Conservation (phyloP, 2,113 vertebrate genomes). For the Mus pahari region DNA sequence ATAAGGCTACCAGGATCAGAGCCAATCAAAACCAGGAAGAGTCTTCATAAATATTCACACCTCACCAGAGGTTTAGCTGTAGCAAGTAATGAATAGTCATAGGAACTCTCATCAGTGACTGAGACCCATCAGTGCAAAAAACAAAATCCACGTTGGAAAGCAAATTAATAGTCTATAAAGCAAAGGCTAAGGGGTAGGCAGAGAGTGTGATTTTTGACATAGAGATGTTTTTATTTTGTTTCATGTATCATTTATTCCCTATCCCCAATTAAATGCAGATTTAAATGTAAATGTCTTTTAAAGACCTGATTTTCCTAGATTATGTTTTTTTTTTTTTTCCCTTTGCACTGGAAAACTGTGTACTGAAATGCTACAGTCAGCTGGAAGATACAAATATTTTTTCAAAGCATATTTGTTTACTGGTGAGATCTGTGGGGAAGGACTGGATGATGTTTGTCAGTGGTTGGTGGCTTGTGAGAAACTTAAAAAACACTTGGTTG, state of each 20-base stretch:
- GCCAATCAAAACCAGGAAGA: conserved; percentile 58
- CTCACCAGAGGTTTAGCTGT: conserved; percentile 57
- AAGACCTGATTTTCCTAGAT: not conserved
- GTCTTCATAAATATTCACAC: conserved; percentile 63
- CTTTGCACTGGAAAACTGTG: not conserved
- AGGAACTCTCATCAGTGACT: conserved; percentile 49
- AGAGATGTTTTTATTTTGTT: not conserved
- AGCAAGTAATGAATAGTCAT: conserved; percentile 65
- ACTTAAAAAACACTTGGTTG: conserved; percentile 39
- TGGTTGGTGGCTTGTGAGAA: conserved; percentile 46
- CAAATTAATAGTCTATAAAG: conserved; percentile 25
- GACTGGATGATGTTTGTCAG: conserved; percentile 50
- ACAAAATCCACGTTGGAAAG: conserved; percentile 32
- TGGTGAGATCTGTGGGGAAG: conserved; percentile 9
- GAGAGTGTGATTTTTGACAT: not conserved
- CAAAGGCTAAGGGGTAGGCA: not conserved
- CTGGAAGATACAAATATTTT: not conserved
- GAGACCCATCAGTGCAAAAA: conserved; percentile 47
- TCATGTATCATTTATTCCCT: not conserved
- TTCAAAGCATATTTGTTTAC: conserved; percentile 57
- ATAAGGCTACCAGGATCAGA: conserved; percentile 62
- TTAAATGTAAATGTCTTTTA: conserved; percentile 26
- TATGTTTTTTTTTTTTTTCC: not conserved
- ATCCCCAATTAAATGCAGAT: not conserved
- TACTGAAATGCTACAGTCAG: not conserved